A percentile compares a stretch with the other conserved stretches of the same genome.
These are phyloP conservation scores for Drosophila bifasciata DNA, from an alignment of 1,140 invertebrate species.

Conservation along the genomic window DNA sequence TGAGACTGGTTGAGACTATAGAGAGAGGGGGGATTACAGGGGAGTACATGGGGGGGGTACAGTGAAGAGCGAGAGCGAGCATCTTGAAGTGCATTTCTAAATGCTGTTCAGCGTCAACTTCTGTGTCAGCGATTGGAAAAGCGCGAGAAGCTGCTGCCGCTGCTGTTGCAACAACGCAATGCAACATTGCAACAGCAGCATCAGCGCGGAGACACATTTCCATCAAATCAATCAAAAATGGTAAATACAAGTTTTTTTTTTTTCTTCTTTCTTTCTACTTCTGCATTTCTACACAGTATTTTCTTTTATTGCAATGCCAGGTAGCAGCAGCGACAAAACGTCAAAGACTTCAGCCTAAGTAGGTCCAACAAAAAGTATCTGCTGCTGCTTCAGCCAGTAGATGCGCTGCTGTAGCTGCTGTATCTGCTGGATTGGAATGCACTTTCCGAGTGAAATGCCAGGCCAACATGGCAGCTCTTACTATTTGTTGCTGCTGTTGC, in stretches of 20 bases:
- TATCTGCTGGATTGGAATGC: constrained; percentile 68
- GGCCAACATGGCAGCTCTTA: constrained; percentile 69
- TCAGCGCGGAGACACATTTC: constrained; percentile 69
- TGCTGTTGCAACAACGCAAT: background rate
- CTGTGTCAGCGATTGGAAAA: constrained; percentile 59
- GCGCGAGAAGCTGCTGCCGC: constrained; percentile 36
- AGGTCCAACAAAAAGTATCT: constrained; percentile 80
- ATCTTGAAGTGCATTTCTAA: constrained; percentile 40
- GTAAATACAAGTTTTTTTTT: constrained; percentile 80
- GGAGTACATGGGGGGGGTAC: constrained; percentile 3
- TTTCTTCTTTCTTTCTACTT: constrained; percentile 54
- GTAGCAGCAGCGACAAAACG: constrained; percentile 49
- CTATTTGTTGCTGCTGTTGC: constrained; percentile 25
- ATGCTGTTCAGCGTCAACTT: constrained; percentile 28
- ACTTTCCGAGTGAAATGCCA: constrained; percentile 81
- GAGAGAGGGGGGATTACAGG: too few species aligned
- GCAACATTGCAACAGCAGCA: constrained; percentile 10
- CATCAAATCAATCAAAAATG: constrained; percentile 82
- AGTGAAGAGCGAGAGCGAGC: background rate
- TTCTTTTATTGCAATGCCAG: constrained; percentile 56
- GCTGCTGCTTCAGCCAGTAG: constrained; percentile 25
- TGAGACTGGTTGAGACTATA: constrained; percentile 45
- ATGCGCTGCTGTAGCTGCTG: constrained; percentile 24
- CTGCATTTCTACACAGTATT: constrained; percentile 27
- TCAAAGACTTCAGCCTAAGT: constrained; percentile 75